Percentiles rank a stretch among this genome's conserved stretches.
Conservation (phyloP, 2,888 invertebrate species). For the Eilema sororculum region DNA sequence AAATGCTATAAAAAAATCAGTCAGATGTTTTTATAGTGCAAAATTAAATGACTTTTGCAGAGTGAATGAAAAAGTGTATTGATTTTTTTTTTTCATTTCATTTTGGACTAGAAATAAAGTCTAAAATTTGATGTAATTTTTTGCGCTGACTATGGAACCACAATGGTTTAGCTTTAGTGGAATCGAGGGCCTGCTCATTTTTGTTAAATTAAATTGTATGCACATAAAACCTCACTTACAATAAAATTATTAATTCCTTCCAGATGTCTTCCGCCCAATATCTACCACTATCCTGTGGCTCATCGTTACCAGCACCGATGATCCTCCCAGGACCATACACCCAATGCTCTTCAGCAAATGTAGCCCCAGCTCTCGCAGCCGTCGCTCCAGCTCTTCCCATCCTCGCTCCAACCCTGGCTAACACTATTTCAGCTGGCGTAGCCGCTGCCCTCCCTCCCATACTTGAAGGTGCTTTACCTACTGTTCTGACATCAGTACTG, state of each 20-base stretch:
- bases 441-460: conserved; percentile 54
- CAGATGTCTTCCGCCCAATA: conserved; percentile 37
- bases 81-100: too few relatives aligned
- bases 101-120: too few relatives aligned
- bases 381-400: conserved; percentile 55
- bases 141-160: too few relatives aligned
- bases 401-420: conserved; percentile 54
- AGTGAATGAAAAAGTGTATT: too few relatives aligned
- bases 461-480: conserved; percentile 64
- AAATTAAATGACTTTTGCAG: too few relatives aligned
- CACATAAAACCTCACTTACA: not conserved
- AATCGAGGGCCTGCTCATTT: too few relatives aligned
- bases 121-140: too few relatives aligned
- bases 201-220: too few relatives aligned
- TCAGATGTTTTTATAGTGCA: too few relatives aligned
- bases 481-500: conserved; percentile 64
- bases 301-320: conserved; percentile 38
- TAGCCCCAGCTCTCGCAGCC: conserved; percentile 43
- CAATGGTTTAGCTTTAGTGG: too few relatives aligned
- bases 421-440: conserved; percentile 54
- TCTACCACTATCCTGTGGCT: conserved; percentile 27
- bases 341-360: conserved; percentile 26
- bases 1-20: too few relatives aligned
- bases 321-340: conserved; percentile 39
- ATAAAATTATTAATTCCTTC: not conserved